A percentile compares a stretch with the other conserved stretches of the same genome.
phyloP scores from a whole-genome alignment of 2,797 vertebrate genomes.

The Cyprinodon diabolis region DNA sequence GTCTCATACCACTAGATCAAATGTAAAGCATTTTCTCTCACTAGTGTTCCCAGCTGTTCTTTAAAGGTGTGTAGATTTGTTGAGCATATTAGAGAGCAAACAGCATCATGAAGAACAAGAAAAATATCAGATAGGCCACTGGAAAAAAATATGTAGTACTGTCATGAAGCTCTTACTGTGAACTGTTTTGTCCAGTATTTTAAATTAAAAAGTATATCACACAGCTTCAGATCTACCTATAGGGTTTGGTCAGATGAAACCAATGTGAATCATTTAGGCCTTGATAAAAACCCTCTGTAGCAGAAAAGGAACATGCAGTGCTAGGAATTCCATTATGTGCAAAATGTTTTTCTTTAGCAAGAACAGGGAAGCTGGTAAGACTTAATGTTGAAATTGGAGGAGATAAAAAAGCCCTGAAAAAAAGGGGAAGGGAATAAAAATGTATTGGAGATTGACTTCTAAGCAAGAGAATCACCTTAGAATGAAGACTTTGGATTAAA shows the following conservation, averaged over 20 bases:
- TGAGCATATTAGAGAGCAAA: not conserved
- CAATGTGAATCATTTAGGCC: too few relatives aligned
- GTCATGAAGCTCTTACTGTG: not conserved
- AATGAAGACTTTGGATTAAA: too few relatives aligned
- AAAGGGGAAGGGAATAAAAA: too few relatives aligned
- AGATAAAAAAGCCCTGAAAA: not conserved
- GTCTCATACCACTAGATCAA: not conserved
- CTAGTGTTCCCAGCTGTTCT: not conserved
- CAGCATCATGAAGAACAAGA: not conserved
- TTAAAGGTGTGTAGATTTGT: not conserved
- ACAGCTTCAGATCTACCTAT: not conserved
- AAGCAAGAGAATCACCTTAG: too few relatives aligned
- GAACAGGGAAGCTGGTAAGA: not conserved
- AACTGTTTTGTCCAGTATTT: not conserved
- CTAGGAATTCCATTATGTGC: not conserved
- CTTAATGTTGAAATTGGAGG: not conserved
- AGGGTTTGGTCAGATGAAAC: too few relatives aligned
- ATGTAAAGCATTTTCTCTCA: not conserved
- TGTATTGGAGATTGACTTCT: too few relatives aligned
- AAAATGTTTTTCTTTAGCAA: not conserved
- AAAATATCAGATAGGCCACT: not conserved
- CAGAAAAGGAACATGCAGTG: too few relatives aligned
- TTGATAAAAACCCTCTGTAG: too few relatives aligned
- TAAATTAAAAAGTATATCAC: not conserved
- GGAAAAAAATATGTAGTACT: not conserved